A percentile compares a stretch with the other conserved stretches of the same genome.
Evolutionary conservation across 2,113 vertebrate species (phyloP).

Genomic region (Zosterops hypoxanthus): DNA sequence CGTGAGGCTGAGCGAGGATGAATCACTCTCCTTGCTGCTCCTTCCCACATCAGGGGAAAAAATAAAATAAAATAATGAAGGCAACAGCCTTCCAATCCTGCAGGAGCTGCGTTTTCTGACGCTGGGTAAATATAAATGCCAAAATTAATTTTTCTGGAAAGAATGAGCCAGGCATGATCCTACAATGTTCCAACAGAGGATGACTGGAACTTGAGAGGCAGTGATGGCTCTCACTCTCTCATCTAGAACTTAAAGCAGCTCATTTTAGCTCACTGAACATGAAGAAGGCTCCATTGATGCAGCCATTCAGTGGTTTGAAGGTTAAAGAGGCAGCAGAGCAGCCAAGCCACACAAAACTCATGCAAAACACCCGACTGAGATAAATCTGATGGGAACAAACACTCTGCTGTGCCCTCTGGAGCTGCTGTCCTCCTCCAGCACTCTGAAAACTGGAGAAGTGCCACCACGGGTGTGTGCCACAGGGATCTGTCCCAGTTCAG

Average conservation of each 20-base stretch:
- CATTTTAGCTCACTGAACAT: not conserved
- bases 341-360: not conserved
- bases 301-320: not conserved
- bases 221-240: not conserved
- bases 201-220: not conserved
- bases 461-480: not conserved
- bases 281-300: not conserved
- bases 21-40: not conserved
- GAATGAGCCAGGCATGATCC: not conserved
- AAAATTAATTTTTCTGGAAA: not conserved
- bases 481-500: fast-evolving
- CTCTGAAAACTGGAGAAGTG: not conserved
- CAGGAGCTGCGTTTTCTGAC: not conserved
- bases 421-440: not conserved
- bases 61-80: not conserved
- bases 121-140: not conserved
- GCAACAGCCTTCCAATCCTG: not conserved
- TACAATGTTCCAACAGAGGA: not conserved
- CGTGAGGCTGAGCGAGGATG: not conserved
- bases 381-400: not conserved
- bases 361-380: fast-evolving
- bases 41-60: not conserved
- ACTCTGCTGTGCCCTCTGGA: not conserved
- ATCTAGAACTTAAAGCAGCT: not conserved
- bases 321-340: not conserved